Evolutionary conservation across 2,888 invertebrate species (phyloP).

Genomic region (Mactromeris polynyma): DNA sequence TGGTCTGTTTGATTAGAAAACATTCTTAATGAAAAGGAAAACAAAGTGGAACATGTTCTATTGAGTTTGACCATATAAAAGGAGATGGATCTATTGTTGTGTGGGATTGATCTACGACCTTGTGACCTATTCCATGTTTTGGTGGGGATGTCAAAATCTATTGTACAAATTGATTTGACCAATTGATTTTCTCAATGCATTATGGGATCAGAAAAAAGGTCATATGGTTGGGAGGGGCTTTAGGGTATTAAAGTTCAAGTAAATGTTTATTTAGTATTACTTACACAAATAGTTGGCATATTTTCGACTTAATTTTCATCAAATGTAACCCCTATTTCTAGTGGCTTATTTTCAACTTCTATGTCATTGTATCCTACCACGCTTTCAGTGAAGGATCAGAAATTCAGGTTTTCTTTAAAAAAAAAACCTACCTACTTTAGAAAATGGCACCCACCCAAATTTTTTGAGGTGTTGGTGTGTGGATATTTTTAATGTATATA

Average conservation of each 20-base stretch:
- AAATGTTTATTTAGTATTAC: slow-evolving; percentile 28
- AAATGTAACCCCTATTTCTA: too few species aligned
- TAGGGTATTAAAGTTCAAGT: not conserved
- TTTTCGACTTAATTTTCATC: not conserved
- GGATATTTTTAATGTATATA: too few species aligned
- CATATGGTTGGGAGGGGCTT: slow-evolving; percentile 18
- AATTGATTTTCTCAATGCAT: slow-evolving; percentile 43
- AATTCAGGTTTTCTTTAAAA: not conserved
- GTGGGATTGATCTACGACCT: slow-evolving; percentile 33
- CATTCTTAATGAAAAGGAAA: slow-evolving; percentile 34
- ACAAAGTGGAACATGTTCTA: slow-evolving; percentile 33
- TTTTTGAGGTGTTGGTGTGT: too few species aligned
- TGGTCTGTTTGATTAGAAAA: slow-evolving; percentile 33
- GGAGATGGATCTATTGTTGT: slow-evolving; percentile 29
- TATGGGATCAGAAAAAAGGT: slow-evolving; percentile 37
- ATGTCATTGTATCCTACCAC: not conserved
- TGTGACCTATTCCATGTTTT: slow-evolving; percentile 23
- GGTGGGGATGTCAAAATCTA: slow-evolving; percentile 40
- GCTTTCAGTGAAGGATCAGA: not conserved
- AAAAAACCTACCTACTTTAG: too few species aligned
- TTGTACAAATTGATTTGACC: slow-evolving; percentile 40
- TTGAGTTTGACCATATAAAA: slow-evolving; percentile 24
- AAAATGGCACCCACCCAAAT: too few species aligned
- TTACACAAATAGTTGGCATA: slow-evolving; percentile 27
- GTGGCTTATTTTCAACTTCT: too few species aligned